Base-by-base conservation (phyloP, 2,113 vertebrate species). In the Zapus hudsonius region DNA sequence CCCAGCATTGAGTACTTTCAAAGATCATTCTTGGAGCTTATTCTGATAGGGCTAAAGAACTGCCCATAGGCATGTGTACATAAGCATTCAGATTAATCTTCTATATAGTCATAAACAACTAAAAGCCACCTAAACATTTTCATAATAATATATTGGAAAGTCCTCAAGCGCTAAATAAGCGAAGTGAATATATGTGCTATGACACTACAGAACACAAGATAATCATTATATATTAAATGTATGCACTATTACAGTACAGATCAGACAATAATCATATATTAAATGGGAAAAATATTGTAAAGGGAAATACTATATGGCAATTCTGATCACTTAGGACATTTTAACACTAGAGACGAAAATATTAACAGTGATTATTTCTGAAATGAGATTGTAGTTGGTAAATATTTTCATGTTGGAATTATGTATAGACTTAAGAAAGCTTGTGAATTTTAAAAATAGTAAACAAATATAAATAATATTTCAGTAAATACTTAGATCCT, bases 291-390 rank as follows among this genome's bases (percentile, higher is more conserved):
- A 84, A 11, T 4, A 83, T 36, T 73, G 69, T 5, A 27, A 66
- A 93, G 84, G 27, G 79, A 89, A 89, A 79, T 42, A 0, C 47
- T 40, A 80, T n/a, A n/a, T n/a, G n/a, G n/a, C n/a, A n/a, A n/a
- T 92, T 94, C 36, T 88, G 47, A 72, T 72, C 25, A 29, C 23
- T 76, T 93, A 31, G n/a, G 40, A 59, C 38, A 83, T 64, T 33
- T 72, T 23, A 75, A 80, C 27, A 61, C 38, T 42, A 89, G 40
- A 15, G 15, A 80, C 84, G 84, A 87, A 64, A 88, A 78, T 91
- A 4, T 29, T 76, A 82, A 82, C 25, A 66, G 25, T 29, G 13
- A 13, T 70, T 82, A 89, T 36, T 84, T 92, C 25, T 74, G n/a
- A 19, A 52, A 29, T 74, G 38, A 90, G 27, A 84, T 42, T 89